Base-by-base conservation (phyloP, 2,113 vertebrate genomes). In the Coryphaenoides rupestris region DNA sequence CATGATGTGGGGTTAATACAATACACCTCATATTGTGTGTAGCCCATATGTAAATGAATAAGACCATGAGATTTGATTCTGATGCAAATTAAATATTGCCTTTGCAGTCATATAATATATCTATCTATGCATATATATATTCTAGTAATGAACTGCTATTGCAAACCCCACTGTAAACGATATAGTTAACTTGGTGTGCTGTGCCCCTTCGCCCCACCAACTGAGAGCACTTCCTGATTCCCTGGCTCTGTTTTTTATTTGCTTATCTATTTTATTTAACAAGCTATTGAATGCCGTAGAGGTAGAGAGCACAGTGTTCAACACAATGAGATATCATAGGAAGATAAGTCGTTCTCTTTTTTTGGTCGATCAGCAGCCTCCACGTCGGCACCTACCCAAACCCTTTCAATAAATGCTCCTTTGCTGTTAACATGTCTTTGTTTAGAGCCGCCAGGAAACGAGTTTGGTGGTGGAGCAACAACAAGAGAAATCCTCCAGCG, bases 391-490 rank as follows among this genome's bases (percentile, higher is more conserved):
- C 33, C n/a, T n/a, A n/a, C n/a, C n/a, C 33, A 40, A 40, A 2
- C 33, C 33, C 33, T 40, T 40, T 40, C 9, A 40, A 40, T 40
- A 40, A 40, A 40, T 40, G 9, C 33, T 40, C 33, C 33, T 40
- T 40, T 40, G 33, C 33, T 40, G 6, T 40, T 40, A 40, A 40
- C 33, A 40, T 40, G 33, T 40, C 19, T 55, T 52, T 21, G 14
- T 53, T 1, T 10, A 65, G 69, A 69, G 64, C 62, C 72, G 74
- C 24, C 55, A 0, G 58, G 49, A 62, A 65, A 68, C 47, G 69
- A 64, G 45, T 15, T 23, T 62, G 45, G 49, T 26, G 47, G 52
- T 58, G 24, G 21, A 72, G 62, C 21, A 15, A 22, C 2, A 55
- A n/a, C n/a, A n/a, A n/a, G n/a, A n/a, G n/a, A n/a, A n/a, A n/a